Evolutionary conservation across 2,888 invertebrate genomes (phyloP).

Genomic region (Leucophenga maculata): DNA sequence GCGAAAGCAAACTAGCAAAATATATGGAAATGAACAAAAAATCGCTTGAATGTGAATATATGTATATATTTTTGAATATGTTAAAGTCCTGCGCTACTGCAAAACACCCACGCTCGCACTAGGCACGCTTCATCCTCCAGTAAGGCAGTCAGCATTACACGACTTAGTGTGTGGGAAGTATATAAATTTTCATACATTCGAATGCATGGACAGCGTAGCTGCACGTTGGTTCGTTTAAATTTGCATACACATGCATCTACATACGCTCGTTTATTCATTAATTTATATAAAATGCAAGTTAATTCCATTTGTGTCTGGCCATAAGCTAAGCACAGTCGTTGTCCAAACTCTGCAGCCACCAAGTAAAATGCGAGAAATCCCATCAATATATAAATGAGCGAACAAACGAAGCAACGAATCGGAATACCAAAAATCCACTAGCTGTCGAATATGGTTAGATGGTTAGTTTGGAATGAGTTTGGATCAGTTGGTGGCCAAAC

Average conservation of each 20-base stretch:
- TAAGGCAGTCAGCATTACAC: background rate
- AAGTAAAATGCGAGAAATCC: slow-evolving; percentile 48
- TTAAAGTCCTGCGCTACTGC: slow-evolving; percentile 21
- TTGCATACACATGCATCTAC: slow-evolving; percentile 35
- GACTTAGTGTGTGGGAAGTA: slow-evolving; percentile 27
- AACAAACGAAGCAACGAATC: slow-evolving; percentile 19
- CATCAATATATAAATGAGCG: slow-evolving; percentile 61
- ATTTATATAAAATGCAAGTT: slow-evolving; percentile 69
- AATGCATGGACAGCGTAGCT: slow-evolving; percentile 15
- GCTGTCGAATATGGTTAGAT: background rate
- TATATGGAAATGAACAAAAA: background rate
- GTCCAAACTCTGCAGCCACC: slow-evolving; percentile 10
- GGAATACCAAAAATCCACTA: slow-evolving; percentile 37
- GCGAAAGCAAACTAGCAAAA: slow-evolving; percentile 9
- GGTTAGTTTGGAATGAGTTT: background rate
- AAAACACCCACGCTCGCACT: slow-evolving; percentile 20
- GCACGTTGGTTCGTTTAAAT: slow-evolving; percentile 12
- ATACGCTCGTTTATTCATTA: slow-evolving; percentile 61
- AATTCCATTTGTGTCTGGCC: slow-evolving; percentile 63
- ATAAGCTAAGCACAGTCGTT: slow-evolving; percentile 49
- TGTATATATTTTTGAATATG: background rate
- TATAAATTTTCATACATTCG: slow-evolving; percentile 56
- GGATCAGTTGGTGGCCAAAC: slow-evolving; percentile 10
- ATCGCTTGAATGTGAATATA: background rate
- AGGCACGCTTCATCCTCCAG: slow-evolving; percentile 16